These are phyloP conservation scores for Bombus pyrosoma DNA, from an alignment of 1,140 invertebrate species.

Conservation along the genomic window DNA sequence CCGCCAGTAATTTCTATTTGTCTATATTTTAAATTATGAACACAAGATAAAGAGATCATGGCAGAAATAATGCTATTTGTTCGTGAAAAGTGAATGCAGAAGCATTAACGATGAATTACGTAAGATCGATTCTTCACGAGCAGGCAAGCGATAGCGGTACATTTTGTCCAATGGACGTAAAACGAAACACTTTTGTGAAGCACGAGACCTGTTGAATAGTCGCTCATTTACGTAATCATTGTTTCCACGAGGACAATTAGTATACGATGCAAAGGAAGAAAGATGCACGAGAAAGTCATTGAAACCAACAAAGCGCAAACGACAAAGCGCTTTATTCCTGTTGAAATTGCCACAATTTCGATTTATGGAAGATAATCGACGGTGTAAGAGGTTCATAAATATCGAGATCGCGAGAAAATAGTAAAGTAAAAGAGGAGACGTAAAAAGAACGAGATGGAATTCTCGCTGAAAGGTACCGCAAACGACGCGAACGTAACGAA, in stretches of 20 bases:
- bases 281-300: neutral
- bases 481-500: neutral
- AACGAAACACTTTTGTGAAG: neutral
- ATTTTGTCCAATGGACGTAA: neutral
- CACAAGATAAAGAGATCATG: neutral
- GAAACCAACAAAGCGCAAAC: neutral
- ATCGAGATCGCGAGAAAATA: neutral
- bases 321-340: neutral
- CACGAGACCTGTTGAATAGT: conserved; percentile 3
- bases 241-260: neutral
- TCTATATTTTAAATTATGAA: too few species aligned
- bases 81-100: neutral
- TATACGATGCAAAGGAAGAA: neutral
- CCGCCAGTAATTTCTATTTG: too few species aligned
- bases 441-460: neutral
- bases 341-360: neutral
- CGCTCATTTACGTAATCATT: conserved; percentile 10
- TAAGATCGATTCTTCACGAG: neutral
- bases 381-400: neutral
- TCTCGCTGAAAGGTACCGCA: neutral
- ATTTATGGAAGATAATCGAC: neutral
- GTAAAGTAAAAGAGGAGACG: neutral
- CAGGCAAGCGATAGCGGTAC: neutral
- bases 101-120: neutral
- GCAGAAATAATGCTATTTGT: neutral